Percentiles rank a stretch among this genome's conserved stretches.
Evolutionary conservation across 2,113 vertebrate genomes (phyloP).

Genomic region (Chiloscyllium plagiosum): DNA sequence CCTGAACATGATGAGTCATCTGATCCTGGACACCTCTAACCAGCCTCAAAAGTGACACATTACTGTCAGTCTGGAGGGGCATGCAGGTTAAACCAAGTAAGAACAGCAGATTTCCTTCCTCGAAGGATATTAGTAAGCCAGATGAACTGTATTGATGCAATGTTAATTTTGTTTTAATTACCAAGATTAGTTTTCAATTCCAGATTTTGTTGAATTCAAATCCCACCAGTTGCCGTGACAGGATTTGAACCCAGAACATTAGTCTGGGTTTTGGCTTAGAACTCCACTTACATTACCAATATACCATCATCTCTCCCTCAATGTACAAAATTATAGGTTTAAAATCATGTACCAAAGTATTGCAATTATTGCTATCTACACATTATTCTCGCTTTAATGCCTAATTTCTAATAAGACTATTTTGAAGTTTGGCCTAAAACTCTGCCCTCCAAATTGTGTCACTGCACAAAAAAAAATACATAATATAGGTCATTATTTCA

Average conservation of each 20-base stretch:
- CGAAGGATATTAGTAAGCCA: too few relatives aligned
- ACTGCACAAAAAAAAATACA: not conserved
- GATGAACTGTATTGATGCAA: too few relatives aligned
- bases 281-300: too few relatives aligned
- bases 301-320: not conserved
- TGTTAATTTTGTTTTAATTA: too few relatives aligned
- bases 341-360: not conserved
- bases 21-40: not conserved
- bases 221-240: too few relatives aligned
- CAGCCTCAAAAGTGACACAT: not conserved
- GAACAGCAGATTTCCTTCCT: too few relatives aligned
- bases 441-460: not conserved
- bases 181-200: too few relatives aligned
- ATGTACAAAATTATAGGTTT: conserved; percentile 23
- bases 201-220: too few relatives aligned
- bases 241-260: too few relatives aligned
- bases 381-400: not conserved
- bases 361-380: not conserved
- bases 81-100: too few relatives aligned
- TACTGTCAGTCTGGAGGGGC: too few relatives aligned
- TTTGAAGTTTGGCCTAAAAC: not conserved
- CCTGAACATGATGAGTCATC: not conserved
- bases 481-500: conserved; percentile 4
- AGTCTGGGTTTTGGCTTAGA: too few relatives aligned
- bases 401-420: not conserved